phyloP scores from a whole-genome alignment of 2,797 vertebrate genomes.

The Syngnathus rostellatus region DNA sequence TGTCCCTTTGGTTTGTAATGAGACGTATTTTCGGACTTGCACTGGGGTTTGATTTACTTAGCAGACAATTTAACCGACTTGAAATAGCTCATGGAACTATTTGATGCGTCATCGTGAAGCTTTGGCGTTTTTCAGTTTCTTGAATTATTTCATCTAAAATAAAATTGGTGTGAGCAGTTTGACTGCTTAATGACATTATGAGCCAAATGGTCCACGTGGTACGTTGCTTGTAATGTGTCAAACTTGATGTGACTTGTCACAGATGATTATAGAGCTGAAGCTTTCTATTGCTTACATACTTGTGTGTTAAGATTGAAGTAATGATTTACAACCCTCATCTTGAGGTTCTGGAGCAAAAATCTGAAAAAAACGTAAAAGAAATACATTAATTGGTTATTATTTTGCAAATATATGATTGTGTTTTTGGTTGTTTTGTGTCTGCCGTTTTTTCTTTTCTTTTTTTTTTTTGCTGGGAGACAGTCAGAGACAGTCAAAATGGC shows the following conservation, averaged over 20 bases:
- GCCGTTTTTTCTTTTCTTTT: too few relatives aligned
- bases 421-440: too few relatives aligned
- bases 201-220: neutral
- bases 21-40: conserved; percentile 46
- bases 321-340: neutral
- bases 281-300: neutral
- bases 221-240: neutral
- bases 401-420: neutral
- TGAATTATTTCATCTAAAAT: neutral
- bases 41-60: conserved; percentile 32
- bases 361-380: neutral
- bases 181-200: neutral
- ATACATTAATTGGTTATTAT: neutral
- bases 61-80: neutral
- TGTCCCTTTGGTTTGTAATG: conserved; percentile 43
- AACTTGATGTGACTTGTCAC: neutral
- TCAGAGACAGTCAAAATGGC: too few relatives aligned
- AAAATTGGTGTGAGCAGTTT: neutral
- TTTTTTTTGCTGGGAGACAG: too few relatives aligned
- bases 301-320: neutral
- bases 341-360: neutral
- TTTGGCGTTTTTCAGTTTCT: neutral
- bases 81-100: neutral
- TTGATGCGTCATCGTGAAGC: neutral
- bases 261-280: neutral